These are phyloP conservation scores for Urophycis tenuis DNA, from an alignment of 2,797 vertebrate genomes.

Conservation along the genomic window DNA sequence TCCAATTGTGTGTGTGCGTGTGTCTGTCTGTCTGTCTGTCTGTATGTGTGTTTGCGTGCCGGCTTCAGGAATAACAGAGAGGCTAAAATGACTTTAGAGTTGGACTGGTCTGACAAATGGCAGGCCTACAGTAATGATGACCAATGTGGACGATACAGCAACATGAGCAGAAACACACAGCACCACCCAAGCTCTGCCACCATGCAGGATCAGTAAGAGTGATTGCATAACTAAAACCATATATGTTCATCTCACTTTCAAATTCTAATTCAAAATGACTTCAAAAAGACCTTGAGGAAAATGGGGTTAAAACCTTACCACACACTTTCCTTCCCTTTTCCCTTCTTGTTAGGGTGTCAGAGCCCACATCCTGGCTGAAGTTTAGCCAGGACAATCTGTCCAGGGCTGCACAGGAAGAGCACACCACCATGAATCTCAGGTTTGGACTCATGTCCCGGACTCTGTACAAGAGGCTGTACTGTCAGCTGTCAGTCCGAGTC, in stretches of 20 bases:
- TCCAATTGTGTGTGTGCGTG: neutral
- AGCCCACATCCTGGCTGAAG: neutral
- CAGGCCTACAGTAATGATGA: constrained; percentile 78
- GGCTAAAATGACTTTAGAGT: constrained; percentile 77
- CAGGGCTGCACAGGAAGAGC: constrained; percentile 69
- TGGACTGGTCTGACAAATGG: constrained; percentile 87
- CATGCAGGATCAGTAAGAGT: constrained; percentile 79
- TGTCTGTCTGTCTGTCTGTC: neutral
- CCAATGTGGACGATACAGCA: constrained; percentile 66
- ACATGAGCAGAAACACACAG: constrained; percentile 72
- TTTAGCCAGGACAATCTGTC: neutral
- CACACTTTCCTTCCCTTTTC: neutral
- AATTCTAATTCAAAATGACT: constrained; percentile 4
- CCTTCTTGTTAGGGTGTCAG: neutral
- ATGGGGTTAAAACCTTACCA: neutral
- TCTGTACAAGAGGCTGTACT: neutral
- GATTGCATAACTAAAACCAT: neutral
- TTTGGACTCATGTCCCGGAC: constrained; percentile 16
- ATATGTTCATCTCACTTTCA: neutral
- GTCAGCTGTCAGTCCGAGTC: too few species aligned
- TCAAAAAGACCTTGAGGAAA: neutral
- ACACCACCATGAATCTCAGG: constrained; percentile 72
- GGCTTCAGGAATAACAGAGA: constrained; percentile 74
- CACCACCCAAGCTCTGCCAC: constrained; percentile 70
- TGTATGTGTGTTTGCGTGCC: constrained; percentile 18